Evolutionary conservation across 2,888 invertebrate genomes (phyloP), one percentile per base, ranked within the genome.

Genomic region (Perithous albicinctus): DNA sequence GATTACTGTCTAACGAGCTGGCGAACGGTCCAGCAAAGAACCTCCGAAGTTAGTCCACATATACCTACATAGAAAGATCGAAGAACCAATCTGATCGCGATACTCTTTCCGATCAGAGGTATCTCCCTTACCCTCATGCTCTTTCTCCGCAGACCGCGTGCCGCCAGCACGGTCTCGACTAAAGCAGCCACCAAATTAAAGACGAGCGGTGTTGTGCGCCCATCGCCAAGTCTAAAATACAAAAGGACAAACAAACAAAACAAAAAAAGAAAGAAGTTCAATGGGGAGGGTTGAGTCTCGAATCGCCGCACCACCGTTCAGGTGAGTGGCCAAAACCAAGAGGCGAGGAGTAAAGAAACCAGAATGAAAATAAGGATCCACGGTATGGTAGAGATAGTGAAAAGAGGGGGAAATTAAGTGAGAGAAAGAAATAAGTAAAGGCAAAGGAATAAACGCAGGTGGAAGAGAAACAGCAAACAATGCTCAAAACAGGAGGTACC

Each of bases 401-500:
- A 78, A n/a, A n/a, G n/a, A 83, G 72, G 77, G 85, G 79, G 56
- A 73, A 48, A 75, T 20, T 48, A 20, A 59, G 20, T 48, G 51
- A n/a, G 43, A 73, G 78, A 78, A 82, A 75, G 64, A 73, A 70
- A 82, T 69, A 79, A 54, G 77, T 83, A 82, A n/a, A 63, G 76
- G 80, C 75, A 77, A 75, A 83, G 78, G 85, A 75, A 56, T 41
- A 48, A 46, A 38, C 64, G 85, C 79, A 29, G 67, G 64, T n/a
- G 18, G 12, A 23, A 46, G 32, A 59, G 35, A 41, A 72, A 67
- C 86, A 88, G 86, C 87, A 87, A 88, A 89, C 89, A 91, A 89
- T 88, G 89, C 88, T 80, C 86, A 86, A 84, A 87, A 85, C 87
- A 82, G 84, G 85, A 80, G 82, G 82, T 78, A 83, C 77, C 82